Percentiles rank a stretch among this genome's conserved stretches.
These are phyloP conservation scores for Penaeus vannamei DNA, from an alignment of 1,140 invertebrate species.

Conservation along the genomic window DNA sequence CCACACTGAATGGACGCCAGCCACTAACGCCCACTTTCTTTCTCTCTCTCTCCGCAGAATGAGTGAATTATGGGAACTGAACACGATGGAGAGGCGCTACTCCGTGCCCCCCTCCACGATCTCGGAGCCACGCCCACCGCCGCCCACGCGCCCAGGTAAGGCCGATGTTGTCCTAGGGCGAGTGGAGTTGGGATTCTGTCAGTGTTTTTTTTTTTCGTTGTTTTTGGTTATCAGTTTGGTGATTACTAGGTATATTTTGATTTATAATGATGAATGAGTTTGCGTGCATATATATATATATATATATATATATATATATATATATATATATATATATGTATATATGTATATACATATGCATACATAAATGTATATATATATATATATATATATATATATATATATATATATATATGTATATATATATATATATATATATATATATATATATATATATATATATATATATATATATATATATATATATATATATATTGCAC, in stretches of 20 bases:
- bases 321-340: background rate
- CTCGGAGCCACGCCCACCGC: conserved; percentile 39
- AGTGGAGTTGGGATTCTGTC: too few species aligned
- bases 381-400: background rate
- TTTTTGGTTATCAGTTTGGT: too few species aligned
- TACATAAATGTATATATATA: conserved; percentile 1
- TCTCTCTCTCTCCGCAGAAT: conserved; percentile 1
- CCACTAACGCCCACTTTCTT: background rate
- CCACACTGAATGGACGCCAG: background rate
- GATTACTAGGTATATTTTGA: too few species aligned
- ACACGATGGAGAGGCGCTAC: conserved; percentile 58
- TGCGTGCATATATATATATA: background rate
- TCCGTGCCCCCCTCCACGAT: conserved; percentile 55
- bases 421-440: background rate
- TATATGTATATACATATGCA: conserved; percentile 1
- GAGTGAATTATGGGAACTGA: conserved; percentile 56
- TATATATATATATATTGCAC: background rate
- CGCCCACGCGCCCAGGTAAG: background rate
- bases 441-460: background rate
- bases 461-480: background rate
- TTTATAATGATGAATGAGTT: background rate
- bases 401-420: background rate
- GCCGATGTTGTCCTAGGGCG: too few species aligned
- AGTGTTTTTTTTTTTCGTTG: too few species aligned
- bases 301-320: background rate